Evolutionary conservation across 2,797 vertebrate genomes (phyloP).

Genomic region (Sebastes umbrosus): DNA sequence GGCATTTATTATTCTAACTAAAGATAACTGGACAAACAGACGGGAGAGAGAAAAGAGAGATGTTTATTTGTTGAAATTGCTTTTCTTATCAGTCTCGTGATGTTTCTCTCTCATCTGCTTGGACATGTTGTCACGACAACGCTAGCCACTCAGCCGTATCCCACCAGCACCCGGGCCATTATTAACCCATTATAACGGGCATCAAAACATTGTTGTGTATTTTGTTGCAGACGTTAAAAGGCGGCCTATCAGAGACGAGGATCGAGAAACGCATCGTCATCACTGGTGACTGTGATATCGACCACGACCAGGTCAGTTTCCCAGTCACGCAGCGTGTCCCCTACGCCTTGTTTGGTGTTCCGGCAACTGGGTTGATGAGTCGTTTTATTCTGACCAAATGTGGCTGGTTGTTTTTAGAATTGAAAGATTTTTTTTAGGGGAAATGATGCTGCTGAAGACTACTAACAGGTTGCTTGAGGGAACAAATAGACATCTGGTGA

Average conservation of each 20-base stretch:
- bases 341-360: not conserved
- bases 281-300: slow-evolving; percentile 96
- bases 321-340: not conserved
- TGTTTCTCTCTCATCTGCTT: not conserved
- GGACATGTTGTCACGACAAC: not conserved
- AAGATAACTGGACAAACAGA: too few species aligned
- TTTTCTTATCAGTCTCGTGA: not conserved
- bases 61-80: too few species aligned
- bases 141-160: not conserved
- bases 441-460: not conserved
- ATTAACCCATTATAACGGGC: not conserved
- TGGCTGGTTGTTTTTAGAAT: not conserved
- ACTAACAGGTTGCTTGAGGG: not conserved
- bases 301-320: slow-evolving; percentile 93
- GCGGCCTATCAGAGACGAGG: slow-evolving; percentile 96
- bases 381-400: not conserved
- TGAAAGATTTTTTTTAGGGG: not conserved
- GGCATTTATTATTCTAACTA: too few species aligned
- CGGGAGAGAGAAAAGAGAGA: too few species aligned
- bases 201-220: not conserved
- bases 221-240: slow-evolving; percentile 90
- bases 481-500: slow-evolving; percentile 5
- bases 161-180: not conserved
- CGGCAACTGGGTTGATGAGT: not conserved
- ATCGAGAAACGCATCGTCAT: slow-evolving; percentile 99